Evolutionary conservation across 35 echinoderm and acorn worm genomes (phyloP).

Genomic region (Hemicentrotus pulcherrimus): DNA sequence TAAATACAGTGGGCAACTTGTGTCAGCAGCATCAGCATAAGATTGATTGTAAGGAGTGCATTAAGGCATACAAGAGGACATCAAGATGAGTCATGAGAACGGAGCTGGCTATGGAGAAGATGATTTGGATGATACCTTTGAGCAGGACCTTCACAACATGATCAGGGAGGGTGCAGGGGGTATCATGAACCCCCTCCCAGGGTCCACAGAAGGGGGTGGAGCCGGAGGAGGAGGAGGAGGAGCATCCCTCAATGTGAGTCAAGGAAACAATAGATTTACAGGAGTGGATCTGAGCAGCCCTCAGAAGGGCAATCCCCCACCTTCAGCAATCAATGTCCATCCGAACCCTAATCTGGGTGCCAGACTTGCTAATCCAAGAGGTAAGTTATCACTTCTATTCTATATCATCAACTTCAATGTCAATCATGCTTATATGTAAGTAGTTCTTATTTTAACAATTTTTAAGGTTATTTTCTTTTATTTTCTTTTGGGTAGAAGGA

Average conservation of each 20-base stretch:
- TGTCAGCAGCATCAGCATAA: neutral
- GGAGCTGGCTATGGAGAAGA: constrained; percentile 78
- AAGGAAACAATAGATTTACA: constrained; percentile 61
- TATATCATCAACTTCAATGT: too few relatives aligned
- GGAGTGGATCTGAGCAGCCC: constrained; percentile 92
- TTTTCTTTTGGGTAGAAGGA: neutral
- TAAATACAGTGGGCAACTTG: neutral
- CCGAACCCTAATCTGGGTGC: constrained; percentile 75
- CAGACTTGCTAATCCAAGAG: constrained; percentile 73
- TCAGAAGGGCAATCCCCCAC: constrained; percentile 75
- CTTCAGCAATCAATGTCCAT: constrained; percentile 64
- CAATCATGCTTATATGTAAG: too few relatives aligned
- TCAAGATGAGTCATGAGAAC: constrained; percentile 68
- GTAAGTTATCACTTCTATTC: neutral
- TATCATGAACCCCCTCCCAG: constrained; percentile 48
- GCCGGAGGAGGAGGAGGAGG: neutral
- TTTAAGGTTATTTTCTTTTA: neutral
- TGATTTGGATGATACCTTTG: constrained; percentile 94
- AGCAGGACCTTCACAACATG: constrained; percentile 92
- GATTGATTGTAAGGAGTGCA: neutral
- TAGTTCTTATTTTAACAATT: neutral
- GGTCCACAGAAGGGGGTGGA: constrained; percentile 20
- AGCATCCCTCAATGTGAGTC: constrained; percentile 19
- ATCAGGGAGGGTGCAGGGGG: constrained; percentile 77
- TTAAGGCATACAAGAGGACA: neutral